Evolutionary conservation across 2,888 invertebrate genomes (phyloP).

Genomic region (Thymelicus lineola): DNA sequence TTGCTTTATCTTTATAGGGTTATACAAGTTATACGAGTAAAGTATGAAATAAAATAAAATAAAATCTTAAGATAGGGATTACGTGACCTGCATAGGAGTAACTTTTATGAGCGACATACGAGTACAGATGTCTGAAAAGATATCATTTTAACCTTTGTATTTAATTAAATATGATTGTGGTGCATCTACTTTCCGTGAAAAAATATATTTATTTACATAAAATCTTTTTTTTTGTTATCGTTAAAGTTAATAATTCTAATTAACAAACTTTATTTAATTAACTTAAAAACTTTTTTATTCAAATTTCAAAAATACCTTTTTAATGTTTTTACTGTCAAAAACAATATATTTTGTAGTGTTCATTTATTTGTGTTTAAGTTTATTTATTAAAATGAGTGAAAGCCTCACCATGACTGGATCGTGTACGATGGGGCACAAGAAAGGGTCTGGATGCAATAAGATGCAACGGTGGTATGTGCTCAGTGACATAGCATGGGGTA

Average conservation of each 20-base stretch:
- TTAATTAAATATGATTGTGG: no score
- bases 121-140: background rate
- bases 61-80: background rate
- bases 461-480: conserved; percentile 69
- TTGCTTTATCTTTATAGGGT: no score
- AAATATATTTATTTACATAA: no score
- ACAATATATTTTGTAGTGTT: background rate
- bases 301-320: no score
- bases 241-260: no score
- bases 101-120: background rate
- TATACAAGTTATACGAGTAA: background rate
- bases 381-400: background rate
- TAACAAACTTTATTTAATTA: no score
- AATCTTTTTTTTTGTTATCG: no score
- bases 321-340: background rate
- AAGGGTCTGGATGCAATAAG: conserved; percentile 67
- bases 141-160: background rate
- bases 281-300: no score
- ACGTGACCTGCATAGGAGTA: background rate
- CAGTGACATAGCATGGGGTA: conserved; percentile 74
- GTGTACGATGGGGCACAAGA: conserved; percentile 47
- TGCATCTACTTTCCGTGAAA: no score
- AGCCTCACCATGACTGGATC: conserved; percentile 59
- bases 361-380: background rate
- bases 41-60: background rate